phyloP scores from a whole-genome alignment of 2,888 invertebrate genomes.

The Parapristionchus giblindavisi region DNA sequence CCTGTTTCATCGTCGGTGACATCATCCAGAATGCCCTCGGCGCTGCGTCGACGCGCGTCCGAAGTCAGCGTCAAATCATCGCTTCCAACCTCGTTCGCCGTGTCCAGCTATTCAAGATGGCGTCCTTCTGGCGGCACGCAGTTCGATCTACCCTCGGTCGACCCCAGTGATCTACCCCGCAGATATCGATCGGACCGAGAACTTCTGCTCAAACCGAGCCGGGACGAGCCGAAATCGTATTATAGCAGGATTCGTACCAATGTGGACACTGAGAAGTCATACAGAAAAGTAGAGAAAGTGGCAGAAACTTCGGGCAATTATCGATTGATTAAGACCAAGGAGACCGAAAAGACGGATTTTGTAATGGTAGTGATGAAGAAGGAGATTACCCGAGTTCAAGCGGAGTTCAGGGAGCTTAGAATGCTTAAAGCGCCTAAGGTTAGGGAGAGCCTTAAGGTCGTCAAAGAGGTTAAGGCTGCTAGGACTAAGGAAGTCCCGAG shows the following conservation, averaged over 20 bases:
- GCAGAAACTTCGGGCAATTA: no score
- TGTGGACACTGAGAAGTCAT: background rate
- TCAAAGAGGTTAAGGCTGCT: background rate
- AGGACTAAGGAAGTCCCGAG: background rate
- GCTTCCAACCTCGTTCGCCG: background rate
- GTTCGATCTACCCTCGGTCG: conserved; percentile 17
- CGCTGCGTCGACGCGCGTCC: background rate
- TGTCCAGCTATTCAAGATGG: conserved; percentile 7
- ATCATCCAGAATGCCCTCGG: background rate
- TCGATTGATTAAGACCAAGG: no score
- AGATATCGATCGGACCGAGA: background rate
- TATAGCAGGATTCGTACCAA: no score
- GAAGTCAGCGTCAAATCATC: background rate
- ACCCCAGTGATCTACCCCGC: conserved; percentile 2
- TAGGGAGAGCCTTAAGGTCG: background rate
- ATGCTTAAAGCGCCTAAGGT: background rate
- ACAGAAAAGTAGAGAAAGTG: no score
- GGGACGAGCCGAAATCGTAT: background rate
- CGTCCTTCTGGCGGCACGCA: conserved; percentile 15
- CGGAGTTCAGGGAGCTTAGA: background rate
- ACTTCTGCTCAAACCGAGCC: background rate
- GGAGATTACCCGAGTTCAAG: background rate
- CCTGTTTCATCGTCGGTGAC: background rate
- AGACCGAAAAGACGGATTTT: background rate
- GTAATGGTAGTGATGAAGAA: conserved; percentile 20